Evolutionary conservation across 2,113 vertebrate genomes (phyloP), one percentile per base, ranked within the genome.

Genomic region (Ceyx margarethae): DNA sequence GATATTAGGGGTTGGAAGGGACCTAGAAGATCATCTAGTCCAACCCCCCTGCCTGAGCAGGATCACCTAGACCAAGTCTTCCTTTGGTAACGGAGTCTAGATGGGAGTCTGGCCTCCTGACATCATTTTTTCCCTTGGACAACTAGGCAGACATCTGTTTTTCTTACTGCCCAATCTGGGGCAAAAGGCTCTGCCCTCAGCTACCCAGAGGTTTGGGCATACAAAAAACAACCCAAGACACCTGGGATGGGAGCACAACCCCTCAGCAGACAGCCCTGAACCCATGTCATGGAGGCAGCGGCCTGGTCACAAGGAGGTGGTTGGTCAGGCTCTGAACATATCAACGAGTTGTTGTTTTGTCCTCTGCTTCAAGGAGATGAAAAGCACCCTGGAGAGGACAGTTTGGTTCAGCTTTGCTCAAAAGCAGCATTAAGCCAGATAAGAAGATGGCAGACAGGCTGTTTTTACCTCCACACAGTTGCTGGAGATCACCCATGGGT

Each of bases 401-500:
- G 11, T 68, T 84, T 26, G 25, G 17, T 67, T 66, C 20, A 60
- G n/a, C 21, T 69, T 85, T 90, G 31, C 43, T 48, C 51, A 37
- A 89, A 82, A 80, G 11, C 54, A 76, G 18, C 25, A 31, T 69
- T 56, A 26, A 71, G 7, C 21, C 57, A 46, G 14, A 13, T 81
- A 40, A 89, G 50, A 75, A 71, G 53, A 31, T 12, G 83, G 37
- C 37, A 37, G 14, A 7, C 29, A 35, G 43, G 40, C 73, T 0
- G 0, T 58, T 95, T 87, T 83, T 40, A 53, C 61, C 16, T 83
- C 56, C 50, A 65, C 37, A 13, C 4, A 18, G 21, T 19, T 67
- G 22, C 37, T 77, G 56, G 31, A 80, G 3, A 6, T 61, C 1
- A 0, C 11, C 8, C 48, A 56, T 1, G 2, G 21, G 25, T 5